These are phyloP conservation scores for Conus canariensis DNA, from an alignment of 2,888 invertebrate species.

Conservation along the genomic window DNA sequence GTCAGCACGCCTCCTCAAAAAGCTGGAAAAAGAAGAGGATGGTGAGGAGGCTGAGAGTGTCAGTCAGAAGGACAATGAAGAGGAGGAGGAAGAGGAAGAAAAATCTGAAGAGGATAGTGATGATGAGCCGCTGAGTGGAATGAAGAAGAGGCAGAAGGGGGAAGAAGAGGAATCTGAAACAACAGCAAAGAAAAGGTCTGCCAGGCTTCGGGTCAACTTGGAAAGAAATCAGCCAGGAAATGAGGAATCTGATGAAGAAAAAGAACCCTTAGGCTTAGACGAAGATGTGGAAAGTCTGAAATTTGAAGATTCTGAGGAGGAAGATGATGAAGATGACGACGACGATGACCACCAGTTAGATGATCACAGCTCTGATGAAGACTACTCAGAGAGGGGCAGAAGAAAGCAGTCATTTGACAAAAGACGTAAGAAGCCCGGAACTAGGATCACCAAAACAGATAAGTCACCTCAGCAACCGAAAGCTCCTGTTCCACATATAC, in stretches of 20 bases:
- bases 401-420: background rate
- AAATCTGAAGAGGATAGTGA: slow-evolving; percentile 37
- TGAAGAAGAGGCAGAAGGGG: background rate
- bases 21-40: slow-evolving; percentile 40
- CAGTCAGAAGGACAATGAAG: background rate
- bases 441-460: background rate
- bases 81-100: slow-evolving; percentile 45
- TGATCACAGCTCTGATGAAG: slow-evolving; percentile 43
- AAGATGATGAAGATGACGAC: background rate
- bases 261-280: background rate
- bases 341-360: slow-evolving; percentile 40
- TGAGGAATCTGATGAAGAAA: slow-evolving; percentile 20
- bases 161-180: background rate
- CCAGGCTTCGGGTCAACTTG: slow-evolving; percentile 34
- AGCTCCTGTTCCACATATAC: slow-evolving; percentile 10
- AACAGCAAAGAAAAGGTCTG: slow-evolving; percentile 17
- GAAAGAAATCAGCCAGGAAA: slow-evolving; percentile 22
- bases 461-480: background rate
- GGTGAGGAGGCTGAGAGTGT: slow-evolving; percentile 1
- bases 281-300: slow-evolving; percentile 37
- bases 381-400: slow-evolving; percentile 32
- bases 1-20: background rate
- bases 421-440: background rate
- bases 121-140: slow-evolving; percentile 13
- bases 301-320: background rate